Conservation (phyloP, 1,140 invertebrate genomes). For the Hylaeus anthracinus region DNA sequence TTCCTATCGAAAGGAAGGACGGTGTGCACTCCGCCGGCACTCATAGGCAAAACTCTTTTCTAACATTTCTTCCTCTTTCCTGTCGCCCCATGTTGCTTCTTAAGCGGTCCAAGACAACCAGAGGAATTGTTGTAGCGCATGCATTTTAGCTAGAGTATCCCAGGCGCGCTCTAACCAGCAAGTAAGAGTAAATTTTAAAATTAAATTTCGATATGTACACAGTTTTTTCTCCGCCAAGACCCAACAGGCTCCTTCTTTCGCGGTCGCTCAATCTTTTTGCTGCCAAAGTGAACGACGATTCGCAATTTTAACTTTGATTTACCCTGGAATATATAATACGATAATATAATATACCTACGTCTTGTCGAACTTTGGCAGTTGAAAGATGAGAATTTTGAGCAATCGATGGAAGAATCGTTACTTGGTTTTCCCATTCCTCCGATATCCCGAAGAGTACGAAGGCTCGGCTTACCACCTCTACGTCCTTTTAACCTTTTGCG, state of each 20-base stretch:
- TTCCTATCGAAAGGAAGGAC: slow-evolving; percentile 25
- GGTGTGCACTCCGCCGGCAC: slow-evolving; percentile 21
- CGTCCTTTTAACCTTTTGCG: not conserved
- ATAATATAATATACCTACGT: no score
- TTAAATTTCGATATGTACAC: slow-evolving; percentile 41
- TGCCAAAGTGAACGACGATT: no score
- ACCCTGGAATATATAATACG: no score
- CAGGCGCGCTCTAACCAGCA: slow-evolving; percentile 65
- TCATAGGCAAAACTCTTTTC: slow-evolving; percentile 15
- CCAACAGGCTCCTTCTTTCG: not conserved
- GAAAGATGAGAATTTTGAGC: not conserved
- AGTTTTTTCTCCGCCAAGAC: slow-evolving; percentile 20
- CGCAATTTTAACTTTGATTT: no score
- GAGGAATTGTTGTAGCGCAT: slow-evolving; percentile 67
- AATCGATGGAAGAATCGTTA: not conserved
- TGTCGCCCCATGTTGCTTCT: slow-evolving; percentile 51
- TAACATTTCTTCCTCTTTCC: slow-evolving; percentile 33
- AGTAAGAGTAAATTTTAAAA: slow-evolving; percentile 60
- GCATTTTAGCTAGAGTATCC: slow-evolving; percentile 64
- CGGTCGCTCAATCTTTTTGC: not conserved
- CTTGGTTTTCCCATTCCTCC: not conserved
- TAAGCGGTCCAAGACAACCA: slow-evolving; percentile 61
- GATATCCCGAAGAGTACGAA: not conserved
- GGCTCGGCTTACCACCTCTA: not conserved
- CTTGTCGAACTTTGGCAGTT: no score